Evolutionary conservation across 2,888 invertebrate genomes (phyloP).

Genomic region (Hemithea aestivaria): DNA sequence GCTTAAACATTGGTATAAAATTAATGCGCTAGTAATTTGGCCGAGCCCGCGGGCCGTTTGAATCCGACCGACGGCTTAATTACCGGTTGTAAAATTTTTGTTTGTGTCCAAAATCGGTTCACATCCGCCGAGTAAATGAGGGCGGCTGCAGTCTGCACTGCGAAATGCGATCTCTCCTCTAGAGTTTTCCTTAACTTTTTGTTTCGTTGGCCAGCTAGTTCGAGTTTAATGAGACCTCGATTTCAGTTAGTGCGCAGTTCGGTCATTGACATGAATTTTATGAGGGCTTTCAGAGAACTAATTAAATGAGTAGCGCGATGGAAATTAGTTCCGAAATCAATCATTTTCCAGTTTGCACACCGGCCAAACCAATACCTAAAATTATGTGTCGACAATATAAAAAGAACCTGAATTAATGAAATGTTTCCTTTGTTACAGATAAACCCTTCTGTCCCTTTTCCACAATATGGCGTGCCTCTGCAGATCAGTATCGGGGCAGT

Average conservation of each 20-base stretch:
- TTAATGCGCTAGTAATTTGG: conserved; percentile 39
- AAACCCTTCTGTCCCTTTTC: conserved; percentile 29
- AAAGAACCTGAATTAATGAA: conserved; percentile 13
- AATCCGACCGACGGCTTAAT: conserved; percentile 40
- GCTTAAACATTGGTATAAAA: conserved; percentile 26
- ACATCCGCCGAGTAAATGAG: conserved; percentile 43
- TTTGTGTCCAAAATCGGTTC: conserved; percentile 47
- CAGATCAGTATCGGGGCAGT: conserved; percentile 38
- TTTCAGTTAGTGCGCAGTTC: conserved; percentile 23
- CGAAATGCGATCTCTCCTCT: conserved; percentile 41
- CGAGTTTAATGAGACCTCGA: conserved; percentile 36
- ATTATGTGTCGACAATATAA: no score
- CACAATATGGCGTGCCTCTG: conserved; percentile 55
- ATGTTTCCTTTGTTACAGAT: conserved; percentile 63
- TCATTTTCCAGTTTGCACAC: no score
- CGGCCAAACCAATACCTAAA: no score
- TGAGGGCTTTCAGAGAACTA: conserved; percentile 10
- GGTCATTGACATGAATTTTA: conserved; percentile 20
- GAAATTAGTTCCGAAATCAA: background rate
- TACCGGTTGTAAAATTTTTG: conserved; percentile 51
- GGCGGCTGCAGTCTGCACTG: conserved; percentile 36
- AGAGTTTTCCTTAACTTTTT: conserved; percentile 37
- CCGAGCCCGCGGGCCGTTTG: conserved; percentile 27
- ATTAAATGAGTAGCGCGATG: conserved; percentile 3
- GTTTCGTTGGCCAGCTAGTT: conserved; percentile 27